Conservation (phyloP, 2,797 vertebrate species). For the Scyliorhinus canicula region DNA sequence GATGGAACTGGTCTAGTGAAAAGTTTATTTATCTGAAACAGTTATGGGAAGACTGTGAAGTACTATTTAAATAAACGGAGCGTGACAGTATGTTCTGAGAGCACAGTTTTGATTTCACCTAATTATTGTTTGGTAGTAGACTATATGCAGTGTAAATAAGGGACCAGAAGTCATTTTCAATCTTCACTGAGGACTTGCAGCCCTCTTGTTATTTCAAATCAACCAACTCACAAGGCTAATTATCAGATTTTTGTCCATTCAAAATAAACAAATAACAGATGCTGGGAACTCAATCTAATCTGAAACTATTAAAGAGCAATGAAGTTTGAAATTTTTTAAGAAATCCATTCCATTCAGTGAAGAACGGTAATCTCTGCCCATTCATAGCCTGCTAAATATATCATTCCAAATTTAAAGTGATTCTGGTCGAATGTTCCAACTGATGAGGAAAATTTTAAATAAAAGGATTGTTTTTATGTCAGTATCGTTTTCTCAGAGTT, state of each 20-base stretch:
- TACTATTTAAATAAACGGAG: slow-evolving; percentile 7
- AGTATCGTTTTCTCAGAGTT: not conserved
- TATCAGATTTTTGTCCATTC: not conserved
- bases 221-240: not conserved
- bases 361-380: not conserved
- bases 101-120: not conserved
- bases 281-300: not conserved
- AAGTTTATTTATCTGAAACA: slow-evolving; percentile 37
- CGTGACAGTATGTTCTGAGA: not conserved
- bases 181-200: not conserved
- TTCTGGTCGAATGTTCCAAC: not conserved
- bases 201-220: not conserved
- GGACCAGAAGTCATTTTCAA: not conserved
- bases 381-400: too few species aligned
- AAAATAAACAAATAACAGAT: not conserved
- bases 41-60: not conserved
- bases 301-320: not conserved
- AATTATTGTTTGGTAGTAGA: not conserved
- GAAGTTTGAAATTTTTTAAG: not conserved
- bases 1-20: not conserved
- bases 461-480: not conserved
- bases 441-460: not conserved
- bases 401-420: not conserved
- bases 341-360: not conserved
- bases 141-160: not conserved